Base-by-base conservation (phyloP, 2,888 invertebrate species). In the Helicoverpa assulta region DNA sequence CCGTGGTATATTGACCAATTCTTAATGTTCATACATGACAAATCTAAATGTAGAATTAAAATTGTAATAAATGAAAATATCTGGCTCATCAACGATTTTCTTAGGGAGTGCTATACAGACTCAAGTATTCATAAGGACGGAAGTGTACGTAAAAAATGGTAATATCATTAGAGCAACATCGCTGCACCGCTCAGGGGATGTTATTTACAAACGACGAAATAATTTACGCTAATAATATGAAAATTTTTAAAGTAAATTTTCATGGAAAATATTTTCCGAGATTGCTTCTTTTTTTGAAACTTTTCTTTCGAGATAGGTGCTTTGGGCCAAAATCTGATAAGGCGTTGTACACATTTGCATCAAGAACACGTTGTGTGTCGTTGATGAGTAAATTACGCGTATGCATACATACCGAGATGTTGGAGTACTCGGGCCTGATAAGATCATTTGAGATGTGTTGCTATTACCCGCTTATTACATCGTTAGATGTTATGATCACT, bases 111-210 rank as follows among this genome's bases (percentile, higher is more conserved):
- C 85, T 86, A 84, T 86, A 84, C 67, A 81, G 81, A 67, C 87
- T 91, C 82, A 87, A 89, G 90, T 91, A 93, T 94, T 94, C 91
- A 92, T 92, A 91, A 93, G 91, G 86, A 86, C 84, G 89, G 86
- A 89, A 88, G 86, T 88, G 85, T 70, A 70, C 72, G 70, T 72
- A 91, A 92, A 80, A 92, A 91, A 91, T 90, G 88, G 86, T 91
- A 92, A 94, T 92, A 89, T 88, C 89, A 90, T 93, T 91, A 89
- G 81, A 84, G 83, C 76, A 82, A 79, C 81, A 76, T 72, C 73
- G 75, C 77, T 85, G 85, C 85, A 88, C 80, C 76, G 78, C 81
- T 80, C 76, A 70, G 65, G 78, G 76, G 80, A 75, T 83, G 81
- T 86, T 87, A 83, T 86, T 85, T 71, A 76, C 63, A 78, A 74